These are phyloP conservation scores for Elysia chlorotica DNA, from an alignment of 1,140 invertebrate genomes.

Conservation along the genomic window DNA sequence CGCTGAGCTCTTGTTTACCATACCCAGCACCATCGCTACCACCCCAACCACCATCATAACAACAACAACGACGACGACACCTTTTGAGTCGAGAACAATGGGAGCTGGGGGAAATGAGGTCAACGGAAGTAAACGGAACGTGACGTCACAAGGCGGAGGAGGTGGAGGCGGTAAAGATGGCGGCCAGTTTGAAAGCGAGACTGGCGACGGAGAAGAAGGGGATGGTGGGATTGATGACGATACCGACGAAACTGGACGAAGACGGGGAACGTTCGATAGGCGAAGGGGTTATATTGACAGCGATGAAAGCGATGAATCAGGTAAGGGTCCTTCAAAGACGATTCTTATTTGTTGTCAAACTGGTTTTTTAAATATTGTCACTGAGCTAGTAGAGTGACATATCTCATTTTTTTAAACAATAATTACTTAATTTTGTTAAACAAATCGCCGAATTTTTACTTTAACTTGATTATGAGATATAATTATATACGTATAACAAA, in stretches of 20 bases:
- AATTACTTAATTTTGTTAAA: too few relatives aligned
- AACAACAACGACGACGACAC: neutral
- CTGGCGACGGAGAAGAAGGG: neutral
- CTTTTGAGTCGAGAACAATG: neutral
- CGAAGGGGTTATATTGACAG: neutral
- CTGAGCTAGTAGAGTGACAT: too few relatives aligned
- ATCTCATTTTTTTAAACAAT: too few relatives aligned
- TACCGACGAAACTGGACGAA: neutral
- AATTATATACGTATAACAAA: too few relatives aligned
- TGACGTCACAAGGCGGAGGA: neutral
- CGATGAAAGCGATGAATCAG: constrained; percentile 3
- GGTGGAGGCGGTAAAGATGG: neutral
- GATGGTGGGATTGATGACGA: neutral
- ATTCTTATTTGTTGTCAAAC: too few relatives aligned
- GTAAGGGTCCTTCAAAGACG: too few relatives aligned
- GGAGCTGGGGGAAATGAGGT: neutral
- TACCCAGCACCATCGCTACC: constrained; percentile 8
- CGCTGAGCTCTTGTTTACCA: constrained; percentile 12
- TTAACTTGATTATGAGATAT: too few relatives aligned
- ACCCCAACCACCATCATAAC: constrained; percentile 7
- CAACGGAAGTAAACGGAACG: neutral
- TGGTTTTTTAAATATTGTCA: too few relatives aligned
- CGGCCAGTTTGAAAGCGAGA: neutral
- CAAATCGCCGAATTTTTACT: too few relatives aligned
- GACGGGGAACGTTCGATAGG: neutral